These are phyloP conservation scores for Tinea pellionella DNA, from an alignment of 2,888 invertebrate species.

Conservation along the genomic window DNA sequence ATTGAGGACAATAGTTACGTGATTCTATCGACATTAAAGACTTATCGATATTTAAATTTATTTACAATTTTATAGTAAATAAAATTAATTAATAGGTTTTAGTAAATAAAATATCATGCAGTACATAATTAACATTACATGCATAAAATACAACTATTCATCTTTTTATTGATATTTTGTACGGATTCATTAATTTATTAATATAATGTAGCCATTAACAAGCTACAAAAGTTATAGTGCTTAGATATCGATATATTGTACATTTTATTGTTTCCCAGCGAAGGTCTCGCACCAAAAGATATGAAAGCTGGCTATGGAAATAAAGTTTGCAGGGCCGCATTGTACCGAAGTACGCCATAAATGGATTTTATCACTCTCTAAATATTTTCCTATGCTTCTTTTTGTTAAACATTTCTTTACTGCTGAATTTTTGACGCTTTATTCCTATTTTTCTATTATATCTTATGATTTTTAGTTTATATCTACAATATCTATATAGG, in stretches of 20 bases:
- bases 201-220: too few species aligned
- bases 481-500: not conserved
- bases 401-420: not conserved
- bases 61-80: too few species aligned
- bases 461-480: too few species aligned
- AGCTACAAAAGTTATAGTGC: too few species aligned
- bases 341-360: slow-evolving; percentile 45
- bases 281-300: slow-evolving; percentile 31
- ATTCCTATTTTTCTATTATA: not conserved
- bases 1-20: slow-evolving; percentile 29
- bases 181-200: too few species aligned
- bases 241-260: not conserved
- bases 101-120: too few species aligned
- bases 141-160: too few species aligned
- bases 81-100: too few species aligned
- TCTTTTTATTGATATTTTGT: too few species aligned
- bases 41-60: not conserved
- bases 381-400: slow-evolving; percentile 19
- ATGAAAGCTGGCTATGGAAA: slow-evolving; percentile 58
- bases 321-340: slow-evolving; percentile 61
- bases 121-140: too few species aligned
- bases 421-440: not conserved
- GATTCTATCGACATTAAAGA: slow-evolving; percentile 3
- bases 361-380: slow-evolving; percentile 66
- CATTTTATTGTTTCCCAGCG: slow-evolving; percentile 23